Base-by-base conservation (phyloP, 2,113 vertebrate genomes). In the Zapus hudsonius region DNA sequence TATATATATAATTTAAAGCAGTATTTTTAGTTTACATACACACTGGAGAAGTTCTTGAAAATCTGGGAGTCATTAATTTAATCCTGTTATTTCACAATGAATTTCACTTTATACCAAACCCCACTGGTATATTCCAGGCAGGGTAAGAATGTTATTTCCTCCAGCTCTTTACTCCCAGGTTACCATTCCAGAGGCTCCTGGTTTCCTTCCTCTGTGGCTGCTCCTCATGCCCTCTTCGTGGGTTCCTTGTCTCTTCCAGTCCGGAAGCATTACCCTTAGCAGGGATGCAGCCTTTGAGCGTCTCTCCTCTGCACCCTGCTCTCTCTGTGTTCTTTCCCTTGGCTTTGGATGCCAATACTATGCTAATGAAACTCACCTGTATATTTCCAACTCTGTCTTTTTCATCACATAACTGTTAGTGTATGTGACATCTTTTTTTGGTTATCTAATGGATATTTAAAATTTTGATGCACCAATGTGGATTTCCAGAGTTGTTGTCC, bases 41-140 rank as follows among this genome's bases (percentile, higher is more conserved):
- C 22, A 31, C 11, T 36, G 57, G 55, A 59, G 22, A 85, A 92
- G 29, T 81, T 92, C 66, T 87, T 87, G 22, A 76, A 69, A 36
- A 10, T 79, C 27, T 33, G 87, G 20, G 84, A 55, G 40, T 33
- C 27, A 40, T 67, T 57, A n/a, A 73, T 27, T 89, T 85, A 52
- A 52, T 70, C 1, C 81, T 78, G 57, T 57, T 22, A 85, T 59
- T 93, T 90, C 67, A 44, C 15, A 0, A 40, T 75, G 73, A 12
- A 25, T 72, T 42, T 85, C 29, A 22, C 52, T 87, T 91, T 82
- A 78, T 63, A 64, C 52, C 15, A 81, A 88, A 73, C 1, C 64
- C 42, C 23, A 23, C 23, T 1, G 23, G 55, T 52, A 52, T 52
- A 52, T 52, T 15, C 36, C 7, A 93, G 64, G 22, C 15, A 74